Evolutionary conservation across 2,797 vertebrate species (phyloP).

Genomic region (Chrosomus eos): DNA sequence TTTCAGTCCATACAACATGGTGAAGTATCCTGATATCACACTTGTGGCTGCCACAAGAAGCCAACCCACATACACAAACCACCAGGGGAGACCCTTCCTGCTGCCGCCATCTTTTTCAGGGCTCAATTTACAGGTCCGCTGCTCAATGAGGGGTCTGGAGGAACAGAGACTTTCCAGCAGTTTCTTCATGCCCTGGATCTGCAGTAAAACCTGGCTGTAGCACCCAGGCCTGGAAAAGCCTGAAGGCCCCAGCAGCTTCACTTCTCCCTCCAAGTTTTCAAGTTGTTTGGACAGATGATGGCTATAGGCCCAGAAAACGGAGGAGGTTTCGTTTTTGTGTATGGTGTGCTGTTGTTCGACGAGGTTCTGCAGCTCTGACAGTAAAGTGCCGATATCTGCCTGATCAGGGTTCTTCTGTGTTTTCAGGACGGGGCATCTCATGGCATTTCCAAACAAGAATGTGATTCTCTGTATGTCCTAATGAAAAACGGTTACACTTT

Average conservation of each 20-base stretch:
- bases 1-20: conserved; percentile 93
- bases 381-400: conserved; percentile 83
- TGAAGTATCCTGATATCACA: conserved; percentile 88
- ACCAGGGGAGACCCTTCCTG: conserved; percentile 87
- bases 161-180: conserved; percentile 75
- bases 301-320: conserved; percentile 66
- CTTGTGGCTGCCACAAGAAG: conserved; percentile 86
- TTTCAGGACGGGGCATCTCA: conserved; percentile 78
- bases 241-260: conserved; percentile 81
- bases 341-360: conserved; percentile 81
- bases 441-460: conserved; percentile 82
- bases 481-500: not conserved
- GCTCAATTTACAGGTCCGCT: conserved; percentile 66
- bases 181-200: conserved; percentile 86
- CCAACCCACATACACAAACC: conserved; percentile 93
- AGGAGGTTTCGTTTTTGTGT: conserved; percentile 3
- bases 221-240: conserved; percentile 80
- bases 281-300: conserved; percentile 87
- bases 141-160: conserved; percentile 65
- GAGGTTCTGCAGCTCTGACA: conserved; percentile 87
- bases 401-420: conserved; percentile 71
- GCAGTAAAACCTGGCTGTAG: conserved; percentile 81
- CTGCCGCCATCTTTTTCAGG: conserved; percentile 59
- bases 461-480: conserved; percentile 90
- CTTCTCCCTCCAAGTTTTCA: conserved; percentile 83